A percentile compares a stretch with the other conserved stretches of the same genome.
These are phyloP conservation scores for Euthynnus affinis DNA, from an alignment of 2,797 vertebrate species.

Conservation along the genomic window DNA sequence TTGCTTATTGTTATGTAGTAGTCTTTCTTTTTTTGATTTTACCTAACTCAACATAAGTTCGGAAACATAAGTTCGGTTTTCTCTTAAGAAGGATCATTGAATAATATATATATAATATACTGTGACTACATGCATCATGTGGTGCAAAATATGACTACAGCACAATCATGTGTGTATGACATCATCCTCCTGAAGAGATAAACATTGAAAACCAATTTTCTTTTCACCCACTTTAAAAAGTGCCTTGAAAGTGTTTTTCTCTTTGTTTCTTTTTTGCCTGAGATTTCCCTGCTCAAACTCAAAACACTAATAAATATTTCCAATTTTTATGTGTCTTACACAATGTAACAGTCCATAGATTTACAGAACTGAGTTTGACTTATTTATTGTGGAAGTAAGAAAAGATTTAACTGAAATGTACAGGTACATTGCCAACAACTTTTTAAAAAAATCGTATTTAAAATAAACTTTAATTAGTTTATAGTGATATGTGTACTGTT, in stretches of 20 bases:
- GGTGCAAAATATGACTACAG: neutral
- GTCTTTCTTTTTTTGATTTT: neutral
- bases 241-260: neutral
- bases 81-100: neutral
- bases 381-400: neutral
- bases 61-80: neutral
- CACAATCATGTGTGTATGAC: neutral
- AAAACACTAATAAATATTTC: neutral
- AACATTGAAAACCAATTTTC: neutral
- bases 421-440: no score
- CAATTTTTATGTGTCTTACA: neutral
- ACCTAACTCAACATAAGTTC: no score
- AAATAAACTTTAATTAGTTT: neutral
- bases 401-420: neutral
- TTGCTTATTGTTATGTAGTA: neutral
- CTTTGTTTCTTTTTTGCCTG: neutral
- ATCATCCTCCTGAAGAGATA: neutral
- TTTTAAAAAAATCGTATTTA: neutral
- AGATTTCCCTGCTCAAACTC: neutral
- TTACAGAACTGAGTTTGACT: neutral
- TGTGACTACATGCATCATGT: neutral
- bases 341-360: neutral
- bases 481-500: neutral
- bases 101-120: neutral
- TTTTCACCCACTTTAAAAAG: neutral